phyloP scores from a whole-genome alignment of 2,113 vertebrate genomes.

The Sterrhoptilus dennistouni region DNA sequence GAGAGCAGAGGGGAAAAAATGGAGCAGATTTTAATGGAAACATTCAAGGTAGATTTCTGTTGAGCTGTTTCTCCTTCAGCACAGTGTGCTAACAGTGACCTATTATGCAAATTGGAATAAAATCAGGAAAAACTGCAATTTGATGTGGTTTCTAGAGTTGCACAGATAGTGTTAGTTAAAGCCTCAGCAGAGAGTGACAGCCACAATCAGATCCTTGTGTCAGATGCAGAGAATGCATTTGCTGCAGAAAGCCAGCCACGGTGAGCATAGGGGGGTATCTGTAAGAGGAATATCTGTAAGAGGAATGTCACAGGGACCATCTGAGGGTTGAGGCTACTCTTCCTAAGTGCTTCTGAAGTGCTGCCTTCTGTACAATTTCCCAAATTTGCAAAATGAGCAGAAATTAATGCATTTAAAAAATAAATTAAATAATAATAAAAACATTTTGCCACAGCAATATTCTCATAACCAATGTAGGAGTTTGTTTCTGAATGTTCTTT shows the following conservation, averaged over 20 bases:
- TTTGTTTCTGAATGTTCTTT: slow-evolving; percentile 31
- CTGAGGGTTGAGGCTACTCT: not conserved
- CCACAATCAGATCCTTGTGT: not conserved
- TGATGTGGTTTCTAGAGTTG: slow-evolving; percentile 50
- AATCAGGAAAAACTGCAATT: slow-evolving; percentile 60
- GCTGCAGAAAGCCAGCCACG: not conserved
- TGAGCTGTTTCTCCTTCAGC: slow-evolving; percentile 45
- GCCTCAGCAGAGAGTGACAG: not conserved
- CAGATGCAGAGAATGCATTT: not conserved
- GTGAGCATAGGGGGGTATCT: not conserved
- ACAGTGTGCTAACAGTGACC: slow-evolving; percentile 28
- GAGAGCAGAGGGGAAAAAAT: not conserved
- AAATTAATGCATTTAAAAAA: not conserved
- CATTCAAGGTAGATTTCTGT: slow-evolving; percentile 22
- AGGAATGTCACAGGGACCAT: not conserved
- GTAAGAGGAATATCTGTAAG: not conserved
- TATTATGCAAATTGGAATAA: slow-evolving; percentile 60
- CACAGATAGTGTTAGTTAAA: slow-evolving; percentile 26
- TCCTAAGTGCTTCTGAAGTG: not conserved
- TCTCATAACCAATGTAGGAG: not conserved
- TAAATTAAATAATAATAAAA: not conserved
- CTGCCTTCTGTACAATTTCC: not conserved
- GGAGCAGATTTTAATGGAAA: slow-evolving; percentile 15
- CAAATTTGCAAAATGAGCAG: not conserved
- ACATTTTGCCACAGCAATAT: not conserved